phyloP scores from a whole-genome alignment of 2,113 vertebrate species.

The Sphaerodactylus townsendi region DNA sequence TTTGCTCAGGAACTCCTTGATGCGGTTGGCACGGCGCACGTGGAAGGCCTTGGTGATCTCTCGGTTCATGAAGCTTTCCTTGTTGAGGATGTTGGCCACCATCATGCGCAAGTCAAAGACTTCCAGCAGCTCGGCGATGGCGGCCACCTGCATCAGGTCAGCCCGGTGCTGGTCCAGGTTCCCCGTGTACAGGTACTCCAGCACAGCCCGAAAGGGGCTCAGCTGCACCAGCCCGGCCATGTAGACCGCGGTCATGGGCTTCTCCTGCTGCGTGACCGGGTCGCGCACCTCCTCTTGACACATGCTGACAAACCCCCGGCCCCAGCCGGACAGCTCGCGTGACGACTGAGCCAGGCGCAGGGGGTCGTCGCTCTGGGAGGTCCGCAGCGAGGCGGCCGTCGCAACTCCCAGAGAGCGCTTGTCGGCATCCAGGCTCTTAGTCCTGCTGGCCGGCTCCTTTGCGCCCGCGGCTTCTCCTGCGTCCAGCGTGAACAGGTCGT shows the following conservation, averaged over 20 bases:
- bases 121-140: slow-evolving; percentile 87
- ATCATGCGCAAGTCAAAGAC: slow-evolving; percentile 92
- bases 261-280: slow-evolving; percentile 75
- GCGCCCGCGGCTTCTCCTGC: slow-evolving; percentile 26
- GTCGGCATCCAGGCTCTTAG: slow-evolving; percentile 82
- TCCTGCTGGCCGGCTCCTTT: slow-evolving; percentile 78
- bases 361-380: slow-evolving; percentile 79
- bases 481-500: slow-evolving; percentile 85
- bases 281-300: slow-evolving; percentile 79
- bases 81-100: slow-evolving; percentile 90
- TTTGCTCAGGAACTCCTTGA: slow-evolving; percentile 88
- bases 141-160: slow-evolving; percentile 87
- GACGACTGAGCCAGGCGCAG: not conserved
- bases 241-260: slow-evolving; percentile 81
- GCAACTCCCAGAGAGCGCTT: slow-evolving; percentile 62
- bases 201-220: slow-evolving; percentile 72
- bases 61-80: slow-evolving; percentile 94
- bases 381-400: slow-evolving; percentile 66
- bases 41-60: slow-evolving; percentile 95
- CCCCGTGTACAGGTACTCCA: slow-evolving; percentile 89
- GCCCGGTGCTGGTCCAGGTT: slow-evolving; percentile 78
- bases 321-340: slow-evolving; percentile 79
- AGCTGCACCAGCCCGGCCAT: slow-evolving; percentile 82
- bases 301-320: slow-evolving; percentile 83
- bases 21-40: slow-evolving; percentile 88